Evolutionary conservation across 2,113 vertebrate genomes (phyloP).

Genomic region (Eulemur macaco): DNA sequence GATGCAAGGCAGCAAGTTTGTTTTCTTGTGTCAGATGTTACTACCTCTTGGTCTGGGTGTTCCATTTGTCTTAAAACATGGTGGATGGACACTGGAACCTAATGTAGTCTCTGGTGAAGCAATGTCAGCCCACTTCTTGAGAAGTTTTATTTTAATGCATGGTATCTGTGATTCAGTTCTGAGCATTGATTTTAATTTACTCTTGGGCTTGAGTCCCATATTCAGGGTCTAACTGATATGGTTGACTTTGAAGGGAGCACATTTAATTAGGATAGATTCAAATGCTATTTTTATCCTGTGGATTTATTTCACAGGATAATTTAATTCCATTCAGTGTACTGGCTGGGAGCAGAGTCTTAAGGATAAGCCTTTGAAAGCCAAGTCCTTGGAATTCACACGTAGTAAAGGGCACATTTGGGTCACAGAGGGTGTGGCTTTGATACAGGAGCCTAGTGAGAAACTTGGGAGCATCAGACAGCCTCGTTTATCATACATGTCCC

Average conservation of each 20-base stretch:
- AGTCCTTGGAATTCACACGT: slow-evolving; percentile 27
- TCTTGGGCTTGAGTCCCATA: background rate
- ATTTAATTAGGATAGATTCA: slow-evolving; percentile 52
- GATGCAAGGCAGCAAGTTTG: background rate
- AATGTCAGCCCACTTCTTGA: background rate
- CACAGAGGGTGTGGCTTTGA: background rate
- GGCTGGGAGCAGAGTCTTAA: slow-evolving; percentile 47
- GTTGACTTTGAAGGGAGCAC: slow-evolving; percentile 55
- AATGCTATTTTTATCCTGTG: slow-evolving; percentile 57
- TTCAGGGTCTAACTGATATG: background rate
- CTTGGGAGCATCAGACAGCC: background rate
- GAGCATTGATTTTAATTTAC: slow-evolving; percentile 32
- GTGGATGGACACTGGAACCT: background rate
- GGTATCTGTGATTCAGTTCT: background rate
- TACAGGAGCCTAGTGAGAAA: background rate
- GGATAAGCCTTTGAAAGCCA: slow-evolving; percentile 56
- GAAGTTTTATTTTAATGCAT: background rate
- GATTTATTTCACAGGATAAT: slow-evolving; percentile 59
- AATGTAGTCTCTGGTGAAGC: background rate
- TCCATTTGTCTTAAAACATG: background rate
- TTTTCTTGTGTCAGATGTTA: rapidly evolving
- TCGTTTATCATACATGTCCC: background rate
- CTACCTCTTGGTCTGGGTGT: background rate
- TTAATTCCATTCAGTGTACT: slow-evolving; percentile 39
- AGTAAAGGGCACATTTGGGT: slow-evolving; percentile 28